Evolutionary conservation across 2,113 vertebrate species (phyloP), one percentile per base, ranked within the genome.

Genomic region (Merops nubicus): DNA sequence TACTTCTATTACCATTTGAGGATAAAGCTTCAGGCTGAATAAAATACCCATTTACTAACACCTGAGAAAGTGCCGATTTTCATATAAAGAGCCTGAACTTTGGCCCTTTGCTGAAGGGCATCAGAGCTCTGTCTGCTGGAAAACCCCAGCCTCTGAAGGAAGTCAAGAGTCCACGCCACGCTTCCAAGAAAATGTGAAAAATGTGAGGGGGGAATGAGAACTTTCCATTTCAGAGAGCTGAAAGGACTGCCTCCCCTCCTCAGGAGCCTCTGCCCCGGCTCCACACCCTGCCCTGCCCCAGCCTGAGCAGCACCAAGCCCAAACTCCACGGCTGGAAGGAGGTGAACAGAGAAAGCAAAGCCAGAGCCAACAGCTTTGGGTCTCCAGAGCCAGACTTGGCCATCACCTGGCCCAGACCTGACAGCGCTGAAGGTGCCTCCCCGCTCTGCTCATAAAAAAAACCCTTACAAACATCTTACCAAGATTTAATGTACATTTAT

Each of bases 401-500:
- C n/a, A 6, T 19, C 65, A 26, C 11, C 0, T 14, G 40, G 12
- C 2, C 29, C 7, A 15, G n/a, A 42, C 31, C 78, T 33, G 50
- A 6, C 65, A 67, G 53, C 54, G 2, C 68, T 28, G 21, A n/a
- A 15, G 40, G 28, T 3, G 62, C 59, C 78, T 85, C 77, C 53
- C 26, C 38, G 1, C 22, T 5, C 94, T 93, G 84, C 84, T 43
- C 13, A 88, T 16, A 99, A 99, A 97, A 98, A 99, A 98, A 98
- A 98, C 97, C 98, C 98, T 99, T 98, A 99, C 99, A 99, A 99
- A 99, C 99, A 98, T 99, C 99, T 99, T 99, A 99, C 98, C 98
- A 99, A 99, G 99, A 99, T 99, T 99, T 99, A 99, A 99, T 99
- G 99, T 99, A 99, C 99, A 99, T 99, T 99, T 99, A 99, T 99